phyloP scores from a whole-genome alignment of 2,113 vertebrate genomes.

The Reinhardtius hippoglossoides region DNA sequence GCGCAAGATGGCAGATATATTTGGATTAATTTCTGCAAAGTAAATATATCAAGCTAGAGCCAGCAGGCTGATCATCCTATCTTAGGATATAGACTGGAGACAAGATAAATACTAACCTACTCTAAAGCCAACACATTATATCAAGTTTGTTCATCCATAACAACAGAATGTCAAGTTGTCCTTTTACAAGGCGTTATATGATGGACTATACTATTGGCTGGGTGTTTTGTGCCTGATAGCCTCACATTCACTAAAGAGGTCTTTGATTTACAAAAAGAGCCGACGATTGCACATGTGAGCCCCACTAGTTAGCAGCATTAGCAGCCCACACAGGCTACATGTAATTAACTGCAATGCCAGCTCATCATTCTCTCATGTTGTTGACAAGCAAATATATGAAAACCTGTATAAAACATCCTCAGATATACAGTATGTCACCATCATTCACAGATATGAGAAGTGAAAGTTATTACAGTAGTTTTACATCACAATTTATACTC shows the following conservation, averaged over 20 bases:
- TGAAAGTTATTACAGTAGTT: constrained; percentile 29
- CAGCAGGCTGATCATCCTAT: neutral
- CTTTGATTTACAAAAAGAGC: no score
- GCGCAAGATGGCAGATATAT: neutral
- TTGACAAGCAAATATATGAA: constrained; percentile 27
- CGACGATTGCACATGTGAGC: no score
- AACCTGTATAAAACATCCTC: neutral
- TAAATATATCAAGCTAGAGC: neutral
- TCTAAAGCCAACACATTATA: no score
- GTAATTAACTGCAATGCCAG: neutral
- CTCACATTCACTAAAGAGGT: no score
- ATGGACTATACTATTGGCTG: no score
- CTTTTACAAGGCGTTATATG: no score
- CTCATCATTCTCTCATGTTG: constrained; percentile 40
- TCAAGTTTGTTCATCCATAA: no score
- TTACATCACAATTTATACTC: constrained; percentile 34
- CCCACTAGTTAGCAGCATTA: constrained; percentile 23
- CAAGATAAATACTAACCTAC: no score
- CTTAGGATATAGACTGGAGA: neutral
- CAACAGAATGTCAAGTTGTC: no score
- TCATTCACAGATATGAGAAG: neutral
- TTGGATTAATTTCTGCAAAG: neutral
- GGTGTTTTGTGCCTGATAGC: no score
- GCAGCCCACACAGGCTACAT: constrained; percentile 11
- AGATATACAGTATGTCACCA: constrained; percentile 3